Conservation (phyloP, 2,797 vertebrate species). For the Coracias cyanogaster region DNA sequence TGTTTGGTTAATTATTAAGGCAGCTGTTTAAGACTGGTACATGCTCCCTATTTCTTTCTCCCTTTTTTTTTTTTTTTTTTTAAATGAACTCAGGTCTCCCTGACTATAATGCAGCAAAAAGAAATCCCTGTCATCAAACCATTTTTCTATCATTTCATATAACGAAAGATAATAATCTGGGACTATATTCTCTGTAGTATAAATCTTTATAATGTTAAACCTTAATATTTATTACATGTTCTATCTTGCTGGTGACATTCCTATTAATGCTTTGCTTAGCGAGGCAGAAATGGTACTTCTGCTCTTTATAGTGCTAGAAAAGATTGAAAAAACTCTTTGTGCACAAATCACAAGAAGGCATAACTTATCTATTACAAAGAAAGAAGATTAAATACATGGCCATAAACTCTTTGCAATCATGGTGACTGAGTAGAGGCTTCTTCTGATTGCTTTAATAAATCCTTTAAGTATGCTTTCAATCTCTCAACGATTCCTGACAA, state of each 20-base stretch:
- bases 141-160: constrained; percentile 34
- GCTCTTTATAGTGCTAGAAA: constrained; percentile 46
- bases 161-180: constrained; percentile 60
- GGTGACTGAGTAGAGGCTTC: constrained; percentile 59
- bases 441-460: constrained; percentile 80
- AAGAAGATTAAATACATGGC: constrained; percentile 75
- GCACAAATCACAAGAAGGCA: constrained; percentile 73
- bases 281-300: constrained; percentile 63
- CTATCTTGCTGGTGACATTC: constrained; percentile 60
- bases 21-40: neutral
- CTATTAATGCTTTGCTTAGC: constrained; percentile 67
- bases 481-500: constrained; percentile 73
- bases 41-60: neutral
- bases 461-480: constrained; percentile 77
- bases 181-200: constrained; percentile 37
- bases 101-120: neutral
- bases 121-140: neutral
- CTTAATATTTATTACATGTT: constrained; percentile 73
- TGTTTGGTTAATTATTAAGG: neutral
- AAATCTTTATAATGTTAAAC: constrained; percentile 62
- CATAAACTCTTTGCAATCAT: constrained; percentile 78
- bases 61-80: neutral
- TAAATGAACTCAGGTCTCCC: neutral
- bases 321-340: constrained; percentile 75
- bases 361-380: constrained; percentile 72